Conservation (phyloP, 2,113 vertebrate species). For the Phalacrocorax brasilianus region DNA sequence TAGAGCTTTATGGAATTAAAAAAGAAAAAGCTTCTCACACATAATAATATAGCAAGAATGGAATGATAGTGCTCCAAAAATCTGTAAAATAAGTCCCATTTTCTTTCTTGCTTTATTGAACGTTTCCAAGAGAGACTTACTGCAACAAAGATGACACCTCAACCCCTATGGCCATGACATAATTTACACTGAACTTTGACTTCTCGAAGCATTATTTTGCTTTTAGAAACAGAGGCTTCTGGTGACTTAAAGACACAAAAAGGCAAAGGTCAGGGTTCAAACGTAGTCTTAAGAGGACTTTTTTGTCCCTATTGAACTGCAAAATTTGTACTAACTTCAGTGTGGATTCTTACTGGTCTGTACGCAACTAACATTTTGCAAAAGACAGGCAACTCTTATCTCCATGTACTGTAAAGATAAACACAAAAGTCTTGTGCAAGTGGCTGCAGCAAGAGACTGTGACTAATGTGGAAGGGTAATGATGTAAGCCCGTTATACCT, state of each 20-base stretch:
- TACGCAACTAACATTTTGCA: background rate
- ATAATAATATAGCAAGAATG: background rate
- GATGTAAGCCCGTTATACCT: background rate
- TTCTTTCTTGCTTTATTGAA: background rate
- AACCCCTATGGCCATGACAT: background rate
- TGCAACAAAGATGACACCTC: background rate
- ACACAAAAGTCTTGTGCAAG: background rate
- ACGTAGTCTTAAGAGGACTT: background rate
- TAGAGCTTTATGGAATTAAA: slow-evolving; percentile 6
- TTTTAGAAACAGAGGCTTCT: background rate
- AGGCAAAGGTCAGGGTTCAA: background rate
- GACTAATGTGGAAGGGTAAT: background rate
- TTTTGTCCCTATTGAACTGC: background rate
- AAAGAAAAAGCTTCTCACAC: background rate
- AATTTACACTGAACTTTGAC: background rate
- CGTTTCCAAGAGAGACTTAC: background rate
- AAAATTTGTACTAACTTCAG: background rate
- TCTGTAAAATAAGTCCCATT: background rate
- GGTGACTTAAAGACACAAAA: background rate
- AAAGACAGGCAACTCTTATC: background rate
- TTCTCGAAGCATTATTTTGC: background rate
- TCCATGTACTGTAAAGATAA: background rate
- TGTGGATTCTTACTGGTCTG: background rate
- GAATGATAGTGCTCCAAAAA: background rate
- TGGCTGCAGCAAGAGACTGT: background rate